Evolutionary conservation across 2,888 invertebrate species (phyloP), one percentile per base, ranked within the genome.

Genomic region (Lasioglossum pauxillum): DNA sequence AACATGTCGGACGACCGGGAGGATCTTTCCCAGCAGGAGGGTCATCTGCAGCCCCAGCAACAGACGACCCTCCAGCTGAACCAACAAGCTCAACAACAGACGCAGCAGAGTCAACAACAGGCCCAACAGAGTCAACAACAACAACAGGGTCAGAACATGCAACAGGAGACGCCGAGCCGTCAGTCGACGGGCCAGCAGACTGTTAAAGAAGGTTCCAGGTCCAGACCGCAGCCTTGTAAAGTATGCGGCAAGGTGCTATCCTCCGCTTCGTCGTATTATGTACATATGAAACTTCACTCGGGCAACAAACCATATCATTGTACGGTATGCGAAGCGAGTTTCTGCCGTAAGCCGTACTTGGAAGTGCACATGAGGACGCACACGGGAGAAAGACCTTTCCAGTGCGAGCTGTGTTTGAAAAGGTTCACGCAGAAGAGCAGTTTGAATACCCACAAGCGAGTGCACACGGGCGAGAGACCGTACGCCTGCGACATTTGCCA

Each of bases 361-460:
- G 97, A 97, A 95, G 97, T 98, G 75, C 98, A 98, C 94, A 97
- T 97, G 97, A 96, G 98, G 94, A 97, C 97, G 85, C 98, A 98
- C 96, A 98, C 97, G 31, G 97, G 97, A 83, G 97, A 97, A 94
- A 95, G 97, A 75, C 97, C 97, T 1, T 97, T 97, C 95, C 97
- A 97, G 94, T 97, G 97, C 95, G 97, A 97, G 92, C 95, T 97
- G 82, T 97, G 97, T 94, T 96, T 97, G 93, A 98, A 98, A 95
- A 96, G 97, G 86, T 98, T 98, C 95, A 97, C 97, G 91, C 98
- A 98, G 96, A 97, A 98, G 95, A 97, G 97, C 91, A 97, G 97
- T 92, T 96, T 98, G 92, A 98, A 98, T 95, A 98, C 97, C 93
- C 98, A 98, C 96, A 97, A 97, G 96, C 96, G 97, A 94, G 97